These are phyloP conservation scores for Seira ritae DNA, from an alignment of 2,888 invertebrate species.

Conservation along the genomic window DNA sequence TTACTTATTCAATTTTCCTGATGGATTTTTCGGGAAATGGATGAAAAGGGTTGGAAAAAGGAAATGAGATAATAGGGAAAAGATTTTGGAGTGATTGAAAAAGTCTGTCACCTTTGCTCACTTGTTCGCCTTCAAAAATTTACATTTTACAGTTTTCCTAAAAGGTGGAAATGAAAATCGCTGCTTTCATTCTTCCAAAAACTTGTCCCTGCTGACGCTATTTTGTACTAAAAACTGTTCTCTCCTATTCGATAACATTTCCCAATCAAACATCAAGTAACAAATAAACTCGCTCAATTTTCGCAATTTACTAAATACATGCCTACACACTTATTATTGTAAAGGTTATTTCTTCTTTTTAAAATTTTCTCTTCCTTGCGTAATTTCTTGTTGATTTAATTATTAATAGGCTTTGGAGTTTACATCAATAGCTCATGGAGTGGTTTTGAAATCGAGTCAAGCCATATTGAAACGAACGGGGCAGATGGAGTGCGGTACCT, in stretches of 20 bases:
- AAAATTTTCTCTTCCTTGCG: too few relatives aligned
- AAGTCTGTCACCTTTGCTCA: background rate
- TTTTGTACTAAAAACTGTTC: too few relatives aligned
- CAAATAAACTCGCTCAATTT: too few relatives aligned
- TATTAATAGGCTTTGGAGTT: conserved; percentile 86
- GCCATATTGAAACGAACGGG: conserved; percentile 88
- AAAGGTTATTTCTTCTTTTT: too few relatives aligned
- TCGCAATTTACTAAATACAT: too few relatives aligned
- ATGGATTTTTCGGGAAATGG: background rate
- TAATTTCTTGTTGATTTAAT: too few relatives aligned
- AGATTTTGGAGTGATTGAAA: background rate
- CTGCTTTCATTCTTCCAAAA: too few relatives aligned
- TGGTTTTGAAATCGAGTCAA: conserved; percentile 85
- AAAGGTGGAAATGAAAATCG: too few relatives aligned
- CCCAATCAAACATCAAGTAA: too few relatives aligned
- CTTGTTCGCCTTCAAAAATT: background rate
- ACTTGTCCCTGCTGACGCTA: too few relatives aligned
- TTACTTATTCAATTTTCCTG: background rate
- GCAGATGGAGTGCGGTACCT: conserved; percentile 94
- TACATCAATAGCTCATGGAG: conserved; percentile 94
- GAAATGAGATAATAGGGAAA: background rate
- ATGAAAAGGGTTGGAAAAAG: background rate
- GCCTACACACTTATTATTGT: too few relatives aligned
- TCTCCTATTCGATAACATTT: too few relatives aligned
- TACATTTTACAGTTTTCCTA: background rate